Evolutionary conservation across 2,113 vertebrate genomes (phyloP), one percentile per base, ranked within the genome.

Genomic region (Uropsilus gracilis): DNA sequence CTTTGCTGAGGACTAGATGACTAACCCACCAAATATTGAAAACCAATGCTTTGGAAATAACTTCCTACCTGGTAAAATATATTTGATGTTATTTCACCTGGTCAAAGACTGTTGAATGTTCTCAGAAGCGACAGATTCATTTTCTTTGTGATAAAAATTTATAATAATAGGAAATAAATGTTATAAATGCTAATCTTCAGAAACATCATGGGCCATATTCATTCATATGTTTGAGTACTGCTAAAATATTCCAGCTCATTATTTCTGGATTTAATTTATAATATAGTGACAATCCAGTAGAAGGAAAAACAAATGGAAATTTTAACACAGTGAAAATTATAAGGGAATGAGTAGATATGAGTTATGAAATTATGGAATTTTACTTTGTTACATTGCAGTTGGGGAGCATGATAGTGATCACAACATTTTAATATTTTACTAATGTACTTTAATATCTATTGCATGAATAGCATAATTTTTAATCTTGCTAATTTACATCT

Each of bases 31-130:
- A 66, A 78, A 80, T 72, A 89, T 34, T 61, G 20, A 37, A 84
- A 94, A 95, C 6, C 30, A 92, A 71, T 69, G 20, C 42, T 94
- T 91, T n/a, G 66, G 57, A 88, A 83, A 78, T 57, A 4, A 89
- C 44, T 84, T 71, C 13, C 2, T 37, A 68, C 13, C 82, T 89
- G 32, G 8, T 42, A 75, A 95, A 92, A 80, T 44, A 53, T 46
- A 84, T 69, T 53, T 90, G 32, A 90, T 87, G 7, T 18, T n/a
- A 63, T 94, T 96, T 93, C 34, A 78, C n/a, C 55, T 73, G 28
- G 6, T 59, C 85, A n/a, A 28, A 61, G 20, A 24, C 44, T 44
- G 1, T 3, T 42, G 42, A 85, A 53, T 26, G 64, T 44, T 81
- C 78, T 90, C 16, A 78, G 42, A 71, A 28, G 22, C 37, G n/a